Evolutionary conservation across 2,888 invertebrate species (phyloP).

Genomic region (Seladonia tumulorum): DNA sequence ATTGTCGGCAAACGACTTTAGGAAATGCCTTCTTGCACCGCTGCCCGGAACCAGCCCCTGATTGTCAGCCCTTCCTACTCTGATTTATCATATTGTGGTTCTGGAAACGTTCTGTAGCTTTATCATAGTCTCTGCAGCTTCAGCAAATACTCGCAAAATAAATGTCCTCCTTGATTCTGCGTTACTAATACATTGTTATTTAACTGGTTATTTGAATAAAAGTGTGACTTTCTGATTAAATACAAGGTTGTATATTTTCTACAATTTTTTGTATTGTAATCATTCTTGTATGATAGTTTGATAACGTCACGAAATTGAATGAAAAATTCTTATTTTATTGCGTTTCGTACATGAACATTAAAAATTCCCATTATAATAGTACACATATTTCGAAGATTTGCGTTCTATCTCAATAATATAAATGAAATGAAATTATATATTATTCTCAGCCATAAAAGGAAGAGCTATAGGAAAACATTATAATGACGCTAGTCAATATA

Average conservation of each 20-base stretch:
- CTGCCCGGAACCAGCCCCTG: slow-evolving; percentile 48
- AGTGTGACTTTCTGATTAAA: neutral
- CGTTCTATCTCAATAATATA: neutral
- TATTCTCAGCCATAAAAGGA: neutral
- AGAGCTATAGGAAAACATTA: neutral
- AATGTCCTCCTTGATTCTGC: no score
- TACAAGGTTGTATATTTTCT: neutral
- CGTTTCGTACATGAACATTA: neutral
- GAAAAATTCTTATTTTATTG: neutral
- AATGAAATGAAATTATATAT: no score
- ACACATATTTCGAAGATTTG: neutral
- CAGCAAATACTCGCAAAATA: neutral
- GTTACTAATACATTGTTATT: neutral
- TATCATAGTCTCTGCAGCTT: neutral
- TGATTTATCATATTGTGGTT: slow-evolving; percentile 62
- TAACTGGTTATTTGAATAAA: neutral
- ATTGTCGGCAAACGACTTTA: slow-evolving; percentile 22
- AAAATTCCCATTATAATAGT: neutral
- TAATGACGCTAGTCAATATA: neutral
- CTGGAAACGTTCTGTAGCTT: slow-evolving; percentile 17
- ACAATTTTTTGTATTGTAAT: neutral
- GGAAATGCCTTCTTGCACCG: slow-evolving; percentile 58
- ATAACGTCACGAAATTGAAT: neutral
- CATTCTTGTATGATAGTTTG: neutral
- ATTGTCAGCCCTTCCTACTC: slow-evolving; percentile 58